Base-by-base conservation (phyloP, 2,888 invertebrate genomes). In the Dastarcus helophoroides region DNA sequence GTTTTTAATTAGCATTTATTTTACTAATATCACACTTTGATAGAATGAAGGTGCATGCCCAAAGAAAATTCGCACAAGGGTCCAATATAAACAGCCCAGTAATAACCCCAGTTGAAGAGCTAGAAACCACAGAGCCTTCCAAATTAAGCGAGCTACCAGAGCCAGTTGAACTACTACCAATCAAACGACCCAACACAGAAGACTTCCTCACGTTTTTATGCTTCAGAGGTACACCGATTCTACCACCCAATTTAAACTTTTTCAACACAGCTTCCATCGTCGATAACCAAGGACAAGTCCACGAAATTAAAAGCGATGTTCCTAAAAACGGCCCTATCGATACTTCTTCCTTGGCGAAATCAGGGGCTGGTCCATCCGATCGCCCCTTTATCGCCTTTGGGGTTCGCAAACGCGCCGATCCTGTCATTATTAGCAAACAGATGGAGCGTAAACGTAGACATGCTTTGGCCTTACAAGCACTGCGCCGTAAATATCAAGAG, bases 41-140 rank as follows among this genome's bases (percentile, higher is more conserved):
- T 44, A 81, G 81, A 57, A 74, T 77, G 24, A 81, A 82, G 64
- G 80, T 85, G 34, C 83, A 84, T 56, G 86, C 85, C 23, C 86
- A 88, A 61, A 66, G 88, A 38, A 88, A 88, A 62, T 88, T 88
- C 67, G 86, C 86, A 17, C 84, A 85, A 61, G 84, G 82, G 42
- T 76, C 76, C 10, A 72, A 73, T 38, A 60, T 67, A 14, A 67
- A 69, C 38, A 71, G 68, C 49, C 67, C 73, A 14, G 58, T 65
- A 9, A 62, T 63, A 32, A 71, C 76, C 14, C 71, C 76, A 5
- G 64, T 71, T 4, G 71, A 73, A 46, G 76, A 76, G 43, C 67
- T 70, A 37, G 71, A 73, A 40, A 66, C 69, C 40, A 50, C 56
- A 22, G 64, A 65, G 37, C 54, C 61, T 27, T 37, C 56, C 22